These are phyloP conservation scores for Emydoidea blandingii DNA, from an alignment of 2,797 vertebrate genomes.

Conservation along the genomic window DNA sequence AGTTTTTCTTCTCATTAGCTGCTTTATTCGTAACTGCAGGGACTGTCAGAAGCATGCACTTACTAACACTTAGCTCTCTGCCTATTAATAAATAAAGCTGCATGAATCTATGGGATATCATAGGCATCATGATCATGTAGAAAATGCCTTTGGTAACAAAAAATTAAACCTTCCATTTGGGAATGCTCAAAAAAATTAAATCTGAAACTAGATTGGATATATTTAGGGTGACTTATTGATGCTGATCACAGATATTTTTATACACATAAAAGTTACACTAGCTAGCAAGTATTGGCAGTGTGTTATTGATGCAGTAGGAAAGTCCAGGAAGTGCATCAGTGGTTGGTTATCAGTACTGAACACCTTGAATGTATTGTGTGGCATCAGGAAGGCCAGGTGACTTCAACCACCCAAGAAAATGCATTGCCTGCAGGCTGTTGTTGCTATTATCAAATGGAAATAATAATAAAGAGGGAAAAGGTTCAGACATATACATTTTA, in stretches of 20 bases:
- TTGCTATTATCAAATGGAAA: conserved; percentile 42
- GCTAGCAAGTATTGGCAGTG: conserved; percentile 13
- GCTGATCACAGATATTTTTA: conserved; percentile 50
- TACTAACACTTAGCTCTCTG: conserved; percentile 69
- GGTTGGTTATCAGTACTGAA: conserved; percentile 65
- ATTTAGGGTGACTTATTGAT: conserved; percentile 39
- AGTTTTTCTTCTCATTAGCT: conserved; percentile 77
- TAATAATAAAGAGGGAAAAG: conserved; percentile 44
- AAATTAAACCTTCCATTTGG: conserved; percentile 28
- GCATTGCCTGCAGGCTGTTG: conserved; percentile 45
- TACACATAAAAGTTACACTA: neutral
- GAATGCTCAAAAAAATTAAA: conserved; percentile 56
- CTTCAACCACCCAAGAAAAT: conserved; percentile 49
- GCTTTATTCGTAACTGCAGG: conserved; percentile 69
- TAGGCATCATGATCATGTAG: conserved; percentile 30
- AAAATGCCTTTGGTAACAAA: conserved; percentile 55
- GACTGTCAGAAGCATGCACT: conserved; percentile 65
- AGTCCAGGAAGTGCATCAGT: conserved; percentile 54
- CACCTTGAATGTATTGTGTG: conserved; percentile 57
- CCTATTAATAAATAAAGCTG: conserved; percentile 66
- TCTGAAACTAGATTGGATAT: conserved; percentile 54
- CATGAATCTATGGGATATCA: conserved; percentile 60
- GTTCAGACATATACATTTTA: neutral
- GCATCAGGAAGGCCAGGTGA: conserved; percentile 40
- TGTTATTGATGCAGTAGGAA: conserved; percentile 45